phyloP scores from a whole-genome alignment of 53 echinoderm and acorn worm species.

The Mesocentrotus franciscanus region DNA sequence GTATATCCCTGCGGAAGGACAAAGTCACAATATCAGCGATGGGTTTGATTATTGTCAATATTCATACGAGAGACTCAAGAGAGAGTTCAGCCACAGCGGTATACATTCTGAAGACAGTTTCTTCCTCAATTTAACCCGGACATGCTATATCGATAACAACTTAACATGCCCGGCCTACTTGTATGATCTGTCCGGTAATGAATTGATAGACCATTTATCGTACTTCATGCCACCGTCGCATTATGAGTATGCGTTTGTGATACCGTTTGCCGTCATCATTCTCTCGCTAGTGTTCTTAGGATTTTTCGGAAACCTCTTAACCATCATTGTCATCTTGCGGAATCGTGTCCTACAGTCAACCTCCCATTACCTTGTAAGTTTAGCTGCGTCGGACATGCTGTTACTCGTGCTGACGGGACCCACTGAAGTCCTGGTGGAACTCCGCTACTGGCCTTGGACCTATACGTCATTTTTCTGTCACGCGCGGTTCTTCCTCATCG shows the following conservation, averaged over 20 bases:
- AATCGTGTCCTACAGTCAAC: slow-evolving; percentile 90
- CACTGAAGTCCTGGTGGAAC: slow-evolving; percentile 81
- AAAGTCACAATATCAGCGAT: slow-evolving; percentile 12
- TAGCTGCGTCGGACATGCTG: slow-evolving; percentile 92
- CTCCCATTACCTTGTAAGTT: slow-evolving; percentile 90
- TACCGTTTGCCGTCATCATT: slow-evolving; percentile 83
- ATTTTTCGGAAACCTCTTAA: slow-evolving; percentile 86
- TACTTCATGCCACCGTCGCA: slow-evolving; percentile 69
- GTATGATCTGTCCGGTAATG: slow-evolving; percentile 52
- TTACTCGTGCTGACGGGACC: slow-evolving; percentile 88
- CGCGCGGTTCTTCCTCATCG: slow-evolving; percentile 86
- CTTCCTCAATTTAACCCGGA: neutral
- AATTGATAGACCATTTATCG: slow-evolving; percentile 33
- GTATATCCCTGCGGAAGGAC: slow-evolving; percentile 1
- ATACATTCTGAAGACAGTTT: neutral
- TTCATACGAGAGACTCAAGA: neutral
- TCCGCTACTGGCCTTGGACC: slow-evolving; percentile 91
- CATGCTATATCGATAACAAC: slow-evolving; percentile 1
- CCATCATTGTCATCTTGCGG: slow-evolving; percentile 88
- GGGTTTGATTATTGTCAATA: neutral
- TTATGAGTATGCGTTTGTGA: slow-evolving; percentile 68
- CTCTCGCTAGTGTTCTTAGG: slow-evolving; percentile 75
- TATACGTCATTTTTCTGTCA: slow-evolving; percentile 87
- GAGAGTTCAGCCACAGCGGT: neutral
- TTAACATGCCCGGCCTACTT: slow-evolving; percentile 66